Base-by-base conservation (phyloP, 2,797 vertebrate genomes). In the Antennarius maculatus region DNA sequence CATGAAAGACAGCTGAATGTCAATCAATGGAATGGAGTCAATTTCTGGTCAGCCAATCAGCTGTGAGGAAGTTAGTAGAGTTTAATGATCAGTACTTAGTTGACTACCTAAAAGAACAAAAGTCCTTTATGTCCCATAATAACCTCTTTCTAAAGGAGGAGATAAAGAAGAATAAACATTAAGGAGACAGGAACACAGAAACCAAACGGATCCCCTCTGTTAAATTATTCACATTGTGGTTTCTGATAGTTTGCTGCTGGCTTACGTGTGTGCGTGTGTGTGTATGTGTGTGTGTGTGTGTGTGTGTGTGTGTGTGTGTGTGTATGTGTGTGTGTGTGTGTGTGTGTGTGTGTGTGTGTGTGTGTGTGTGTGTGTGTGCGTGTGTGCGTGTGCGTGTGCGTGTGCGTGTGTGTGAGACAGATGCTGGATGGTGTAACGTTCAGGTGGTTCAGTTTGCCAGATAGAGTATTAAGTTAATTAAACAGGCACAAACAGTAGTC, bases 381-480 rank as follows among this genome's bases (percentile, higher is more conserved):
- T 34, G 31, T 34, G 31, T 8, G 31, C 4, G 31, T 8, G 31
- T 34, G 31, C 4, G 5, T 34, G 31, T 8, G 31, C 4, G 31
- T 34, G 31, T 34, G 31, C 4, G 31, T 34, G 31, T 34, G 31
- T 34, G 31, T 34, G 31, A 2, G 31, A 34, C 31, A 34, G 31
- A 34, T 34, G 31, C 31, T 34, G 31, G 31, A 34, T 96, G 96
- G 96, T 97, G 95, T 97, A 94, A 92, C 92, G 94, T 97, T 98
- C 94, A 86, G 92, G 84, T 0, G 64, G 74, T 82, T 94, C 92
- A 91, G 90, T 94, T 93, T 94, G 91, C 90, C 93, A 90, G 90
- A 83, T 76, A 71, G 91, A 92, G 90, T 92, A 94, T 95, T 95
- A 94, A 91, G 92, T 94, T 97, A 94, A 96, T 97, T 95, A 95